Conservation (phyloP, 2,888 invertebrate species). For the Cheilosia vulpina region DNA sequence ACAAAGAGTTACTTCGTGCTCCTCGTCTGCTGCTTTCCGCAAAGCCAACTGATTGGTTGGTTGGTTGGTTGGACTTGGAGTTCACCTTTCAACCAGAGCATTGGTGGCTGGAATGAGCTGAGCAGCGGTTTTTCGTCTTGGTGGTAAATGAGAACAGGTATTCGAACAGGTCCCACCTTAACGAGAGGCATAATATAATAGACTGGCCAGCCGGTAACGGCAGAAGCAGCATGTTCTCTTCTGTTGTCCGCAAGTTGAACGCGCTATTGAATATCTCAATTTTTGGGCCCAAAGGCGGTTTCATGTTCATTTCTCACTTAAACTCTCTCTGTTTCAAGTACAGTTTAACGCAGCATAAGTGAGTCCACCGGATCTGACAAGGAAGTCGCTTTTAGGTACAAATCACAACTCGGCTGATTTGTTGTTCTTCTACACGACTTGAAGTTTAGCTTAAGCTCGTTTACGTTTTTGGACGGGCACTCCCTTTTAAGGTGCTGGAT, state of each 20-base stretch:
- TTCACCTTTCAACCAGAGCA: not conserved
- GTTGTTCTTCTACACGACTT: not conserved
- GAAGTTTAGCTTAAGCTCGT: not conserved
- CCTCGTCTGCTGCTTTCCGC: conserved; percentile 25
- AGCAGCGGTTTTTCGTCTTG: not conserved
- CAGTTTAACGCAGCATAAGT: conserved; percentile 52
- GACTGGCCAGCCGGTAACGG: conserved; percentile 28
- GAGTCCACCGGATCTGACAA: conserved; percentile 15
- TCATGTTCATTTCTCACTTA: conserved; percentile 56
- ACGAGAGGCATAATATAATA: conserved; percentile 40
- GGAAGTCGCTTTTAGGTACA: conserved; percentile 17
- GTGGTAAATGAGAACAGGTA: conserved; percentile 54
- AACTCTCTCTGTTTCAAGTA: conserved; percentile 50
- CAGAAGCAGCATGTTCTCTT: conserved; percentile 48
- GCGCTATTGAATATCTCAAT: conserved; percentile 60
- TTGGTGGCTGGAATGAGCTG: conserved; percentile 27
- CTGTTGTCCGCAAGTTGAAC: conserved; percentile 59
- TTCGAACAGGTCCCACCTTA: conserved; percentile 58
- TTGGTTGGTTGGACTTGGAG: conserved; percentile 9
- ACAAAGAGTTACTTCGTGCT: conserved; percentile 62
- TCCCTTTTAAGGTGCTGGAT: not conserved
- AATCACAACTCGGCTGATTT: not conserved
- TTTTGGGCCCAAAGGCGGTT: conserved; percentile 54
- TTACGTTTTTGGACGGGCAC: conserved; percentile 14
- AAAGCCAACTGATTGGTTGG: conserved; percentile 25